phyloP scores from a whole-genome alignment of 1,140 invertebrate species.

The Camponotus pennsylvanicus region DNA sequence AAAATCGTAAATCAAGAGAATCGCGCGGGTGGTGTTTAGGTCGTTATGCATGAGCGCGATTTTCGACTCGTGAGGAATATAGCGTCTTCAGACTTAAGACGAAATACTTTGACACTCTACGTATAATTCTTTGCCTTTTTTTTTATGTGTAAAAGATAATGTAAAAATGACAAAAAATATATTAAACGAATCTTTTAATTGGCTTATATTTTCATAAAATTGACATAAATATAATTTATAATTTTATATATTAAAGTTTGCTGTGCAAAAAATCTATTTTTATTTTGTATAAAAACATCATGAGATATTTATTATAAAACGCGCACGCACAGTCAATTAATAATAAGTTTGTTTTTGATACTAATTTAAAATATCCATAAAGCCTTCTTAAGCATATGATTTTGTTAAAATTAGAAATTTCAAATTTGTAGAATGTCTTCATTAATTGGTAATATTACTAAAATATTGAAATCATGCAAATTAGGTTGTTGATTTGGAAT shows the following conservation, averaged over 20 bases:
- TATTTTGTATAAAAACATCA: not conserved
- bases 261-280: not conserved
- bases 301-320: not conserved
- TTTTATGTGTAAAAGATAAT: not conserved
- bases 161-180: slow-evolving; percentile 1
- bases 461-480: not conserved
- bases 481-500: not conserved
- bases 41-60: slow-evolving; percentile 49
- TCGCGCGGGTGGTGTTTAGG: slow-evolving; percentile 21
- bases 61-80: slow-evolving; percentile 37
- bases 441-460: not conserved
- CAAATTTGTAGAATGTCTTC: not conserved
- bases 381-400: not conserved
- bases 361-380: not conserved
- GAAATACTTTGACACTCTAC: not conserved
- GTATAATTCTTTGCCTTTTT: not conserved
- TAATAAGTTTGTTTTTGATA: not conserved
- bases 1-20: slow-evolving; percentile 77
- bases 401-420: not conserved
- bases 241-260: not conserved
- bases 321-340: not conserved
- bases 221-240: too few species aligned
- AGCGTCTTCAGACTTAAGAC: slow-evolving; percentile 6
- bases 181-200: slow-evolving; percentile 3
- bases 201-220: not conserved